A percentile compares a stretch with the other conserved stretches of the same genome.
Conservation (phyloP, 2,113 vertebrate species). For the Telmatochromis brichardi region DNA sequence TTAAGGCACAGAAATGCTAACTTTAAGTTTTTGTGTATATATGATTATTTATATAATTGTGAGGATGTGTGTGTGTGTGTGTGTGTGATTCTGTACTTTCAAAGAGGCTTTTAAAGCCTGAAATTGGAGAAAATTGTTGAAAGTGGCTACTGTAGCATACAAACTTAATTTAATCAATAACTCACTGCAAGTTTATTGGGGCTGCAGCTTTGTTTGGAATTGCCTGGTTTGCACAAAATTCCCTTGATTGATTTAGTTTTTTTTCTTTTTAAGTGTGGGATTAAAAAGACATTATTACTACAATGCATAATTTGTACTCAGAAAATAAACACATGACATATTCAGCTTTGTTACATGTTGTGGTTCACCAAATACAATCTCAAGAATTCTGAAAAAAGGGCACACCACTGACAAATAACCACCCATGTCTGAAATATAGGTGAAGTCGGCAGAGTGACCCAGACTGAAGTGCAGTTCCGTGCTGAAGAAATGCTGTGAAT, state of each 20-base stretch:
- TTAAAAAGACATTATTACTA: neutral
- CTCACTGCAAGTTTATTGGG: neutral
- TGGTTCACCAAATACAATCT: neutral
- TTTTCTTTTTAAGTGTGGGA: neutral
- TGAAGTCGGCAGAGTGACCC: neutral
- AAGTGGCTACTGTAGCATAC: slow-evolving; percentile 16
- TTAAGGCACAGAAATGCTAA: neutral
- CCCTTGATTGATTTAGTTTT: slow-evolving; percentile 4
- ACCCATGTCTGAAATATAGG: neutral
- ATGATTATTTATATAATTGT: slow-evolving; percentile 77
- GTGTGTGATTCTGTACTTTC: slow-evolving; percentile 30
- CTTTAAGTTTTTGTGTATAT: slow-evolving; percentile 58
- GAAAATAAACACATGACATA: slow-evolving; percentile 29
- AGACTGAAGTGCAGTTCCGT: neutral
- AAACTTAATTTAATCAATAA: neutral
- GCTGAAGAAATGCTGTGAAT: neutral
- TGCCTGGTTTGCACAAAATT: slow-evolving; percentile 59
- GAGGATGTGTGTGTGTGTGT: slow-evolving; percentile 34
- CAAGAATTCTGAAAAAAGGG: neutral
- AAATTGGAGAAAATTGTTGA: neutral
- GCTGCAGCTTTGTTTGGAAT: slow-evolving; percentile 36
- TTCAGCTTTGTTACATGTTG: neutral
- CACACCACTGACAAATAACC: neutral
- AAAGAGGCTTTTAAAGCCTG: neutral
- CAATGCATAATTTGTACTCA: slow-evolving; percentile 10